Conservation (phyloP, 1,140 invertebrate species). For the Gonioctena quinquepunctata region DNA sequence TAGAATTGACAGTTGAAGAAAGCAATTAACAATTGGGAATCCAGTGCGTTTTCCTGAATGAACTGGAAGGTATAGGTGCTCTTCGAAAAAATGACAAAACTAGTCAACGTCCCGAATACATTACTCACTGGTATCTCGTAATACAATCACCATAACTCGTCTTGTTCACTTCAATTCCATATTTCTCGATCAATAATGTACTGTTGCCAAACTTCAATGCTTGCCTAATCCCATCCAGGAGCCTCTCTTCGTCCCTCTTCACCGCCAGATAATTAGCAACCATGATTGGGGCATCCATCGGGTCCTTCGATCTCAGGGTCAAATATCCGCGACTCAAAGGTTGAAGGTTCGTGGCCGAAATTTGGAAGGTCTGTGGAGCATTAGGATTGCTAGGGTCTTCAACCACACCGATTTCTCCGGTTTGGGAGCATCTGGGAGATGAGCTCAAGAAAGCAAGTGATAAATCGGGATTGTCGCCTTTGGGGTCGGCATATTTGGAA, state of each 20-base stretch:
- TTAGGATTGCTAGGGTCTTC: constrained; percentile 51
- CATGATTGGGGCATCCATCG: constrained; percentile 75
- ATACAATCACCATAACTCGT: constrained; percentile 18
- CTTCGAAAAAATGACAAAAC: no score
- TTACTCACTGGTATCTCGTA: constrained; percentile 15
- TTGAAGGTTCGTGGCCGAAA: constrained; percentile 71
- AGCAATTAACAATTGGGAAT: no score
- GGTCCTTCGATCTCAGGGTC: constrained; percentile 69
- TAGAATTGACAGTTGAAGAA: no score
- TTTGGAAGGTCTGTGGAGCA: constrained; percentile 58
- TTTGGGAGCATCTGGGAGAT: constrained; percentile 63
- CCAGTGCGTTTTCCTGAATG: no score
- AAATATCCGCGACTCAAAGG: constrained; percentile 78
- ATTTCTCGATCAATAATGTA: constrained; percentile 70
- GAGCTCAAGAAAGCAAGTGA: constrained; percentile 72
- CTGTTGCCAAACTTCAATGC: constrained; percentile 70
- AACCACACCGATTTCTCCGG: constrained; percentile 56
- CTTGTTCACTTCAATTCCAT: constrained; percentile 65
- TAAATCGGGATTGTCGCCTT: constrained; percentile 61
- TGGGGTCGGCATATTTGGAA: constrained; percentile 59
- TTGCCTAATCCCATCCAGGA: constrained; percentile 69
- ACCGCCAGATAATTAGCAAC: constrained; percentile 81
- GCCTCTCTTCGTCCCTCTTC: constrained; percentile 70
- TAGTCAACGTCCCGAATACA: no score
- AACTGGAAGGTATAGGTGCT: no score